These are phyloP conservation scores for Incurvaria masculella DNA, from an alignment of 2,888 invertebrate genomes.

Conservation along the genomic window DNA sequence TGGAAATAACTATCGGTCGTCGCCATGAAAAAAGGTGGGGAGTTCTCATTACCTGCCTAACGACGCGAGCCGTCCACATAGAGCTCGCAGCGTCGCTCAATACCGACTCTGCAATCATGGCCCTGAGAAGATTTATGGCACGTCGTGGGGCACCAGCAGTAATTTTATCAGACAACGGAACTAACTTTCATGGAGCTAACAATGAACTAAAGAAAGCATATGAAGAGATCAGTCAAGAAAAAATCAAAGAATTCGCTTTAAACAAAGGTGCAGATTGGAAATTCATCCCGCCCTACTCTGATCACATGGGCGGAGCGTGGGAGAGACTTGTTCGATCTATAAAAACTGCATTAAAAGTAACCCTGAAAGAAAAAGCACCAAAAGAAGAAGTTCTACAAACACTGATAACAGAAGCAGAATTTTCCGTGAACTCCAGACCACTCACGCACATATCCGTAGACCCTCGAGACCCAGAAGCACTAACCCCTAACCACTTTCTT, in stretches of 20 bases:
- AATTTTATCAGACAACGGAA: slow-evolving; percentile 16
- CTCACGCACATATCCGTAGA: slow-evolving; percentile 25
- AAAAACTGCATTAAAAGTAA: slow-evolving; percentile 9
- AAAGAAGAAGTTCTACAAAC: slow-evolving; percentile 10
- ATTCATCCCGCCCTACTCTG: slow-evolving; percentile 13
- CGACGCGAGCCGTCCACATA: slow-evolving; percentile 7
- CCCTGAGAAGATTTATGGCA: slow-evolving; percentile 10
- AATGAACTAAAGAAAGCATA: slow-evolving; percentile 6
- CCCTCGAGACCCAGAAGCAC: slow-evolving; percentile 17
- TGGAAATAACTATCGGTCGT: slow-evolving; percentile 11
- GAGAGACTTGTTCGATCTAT: slow-evolving; percentile 12
- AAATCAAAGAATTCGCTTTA: slow-evolving; percentile 1
- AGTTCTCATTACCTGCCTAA: slow-evolving; percentile 7
- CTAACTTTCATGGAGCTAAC: slow-evolving; percentile 12
- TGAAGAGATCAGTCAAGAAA: neutral
- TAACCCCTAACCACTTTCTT: slow-evolving; percentile 24
- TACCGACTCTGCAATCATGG: slow-evolving; percentile 13
- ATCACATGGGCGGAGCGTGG: slow-evolving; percentile 14
- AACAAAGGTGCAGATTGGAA: slow-evolving; percentile 12
- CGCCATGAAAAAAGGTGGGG: slow-evolving; percentile 10
- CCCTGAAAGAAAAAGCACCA: slow-evolving; percentile 11
- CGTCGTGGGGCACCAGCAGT: slow-evolving; percentile 8
- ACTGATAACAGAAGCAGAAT: slow-evolving; percentile 11
- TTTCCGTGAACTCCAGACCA: slow-evolving; percentile 23
- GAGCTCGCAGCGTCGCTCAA: slow-evolving; percentile 4